A percentile compares a stretch with the other conserved stretches of the same genome.
Conservation (phyloP, 64 coral and sea anemone species). For the Porites australiensis region DNA sequence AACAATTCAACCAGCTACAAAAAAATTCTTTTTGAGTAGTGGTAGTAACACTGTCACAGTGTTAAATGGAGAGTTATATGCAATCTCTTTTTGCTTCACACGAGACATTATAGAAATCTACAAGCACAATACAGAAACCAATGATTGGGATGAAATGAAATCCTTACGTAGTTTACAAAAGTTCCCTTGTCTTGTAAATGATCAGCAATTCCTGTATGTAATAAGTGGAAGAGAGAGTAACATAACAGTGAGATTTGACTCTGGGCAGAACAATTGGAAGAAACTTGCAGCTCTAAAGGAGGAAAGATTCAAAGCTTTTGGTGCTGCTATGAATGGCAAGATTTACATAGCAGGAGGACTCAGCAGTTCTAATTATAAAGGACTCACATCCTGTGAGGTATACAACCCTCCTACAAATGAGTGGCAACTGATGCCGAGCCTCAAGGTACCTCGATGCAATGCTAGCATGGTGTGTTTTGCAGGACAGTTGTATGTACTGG, state of each 20-base stretch:
- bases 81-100: neutral
- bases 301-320: neutral
- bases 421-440: conserved; percentile 33
- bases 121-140: neutral
- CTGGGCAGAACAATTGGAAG: neutral
- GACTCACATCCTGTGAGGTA: neutral
- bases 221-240: neutral
- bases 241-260: neutral
- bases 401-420: conserved; percentile 1
- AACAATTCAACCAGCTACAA: neutral
- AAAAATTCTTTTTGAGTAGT: neutral
- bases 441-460: neutral
- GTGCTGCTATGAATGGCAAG: conserved; percentile 31
- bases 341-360: conserved; percentile 2
- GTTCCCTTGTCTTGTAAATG: neutral
- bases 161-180: neutral
- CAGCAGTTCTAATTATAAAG: neutral
- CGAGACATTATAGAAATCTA: neutral
- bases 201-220: neutral
- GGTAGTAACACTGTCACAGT: neutral
- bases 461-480: conserved; percentile 26
- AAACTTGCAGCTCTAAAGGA: neutral
- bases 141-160: neutral
- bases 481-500: conserved; percentile 14
- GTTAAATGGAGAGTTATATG: neutral